A percentile compares a stretch with the other conserved stretches of the same genome.
phyloP scores from a whole-genome alignment of 2,888 invertebrate species.

The Luffia ferchaultella region DNA sequence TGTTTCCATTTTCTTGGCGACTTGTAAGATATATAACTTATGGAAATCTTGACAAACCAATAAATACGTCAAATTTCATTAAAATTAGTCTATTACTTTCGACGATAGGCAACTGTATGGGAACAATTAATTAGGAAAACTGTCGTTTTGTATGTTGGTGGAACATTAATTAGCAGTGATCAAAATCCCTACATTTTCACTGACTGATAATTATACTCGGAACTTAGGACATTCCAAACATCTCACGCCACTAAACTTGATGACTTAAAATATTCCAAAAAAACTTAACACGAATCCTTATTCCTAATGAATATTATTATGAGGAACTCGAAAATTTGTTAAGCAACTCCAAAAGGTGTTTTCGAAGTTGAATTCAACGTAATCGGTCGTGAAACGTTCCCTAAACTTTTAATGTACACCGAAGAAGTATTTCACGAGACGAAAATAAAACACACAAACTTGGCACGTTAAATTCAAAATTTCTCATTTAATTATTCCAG shows the following conservation, averaged over 20 bases:
- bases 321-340: background rate
- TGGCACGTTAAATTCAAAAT: constrained; percentile 64
- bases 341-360: background rate
- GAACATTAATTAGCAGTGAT: too few relatives aligned
- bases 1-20: too few relatives aligned
- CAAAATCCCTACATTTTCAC: background rate
- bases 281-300: background rate
- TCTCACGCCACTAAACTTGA: background rate
- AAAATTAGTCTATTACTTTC: too few relatives aligned
- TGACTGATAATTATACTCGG: background rate
- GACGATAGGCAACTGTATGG: too few relatives aligned
- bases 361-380: background rate
- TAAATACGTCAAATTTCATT: too few relatives aligned
- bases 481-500: constrained; percentile 1
- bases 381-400: background rate
- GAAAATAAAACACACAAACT: constrained; percentile 41
- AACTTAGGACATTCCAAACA: background rate
- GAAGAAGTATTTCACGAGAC: background rate
- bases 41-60: too few relatives aligned
- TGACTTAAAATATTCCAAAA: background rate
- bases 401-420: background rate
- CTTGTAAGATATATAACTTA: too few relatives aligned
- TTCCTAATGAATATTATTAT: background rate
- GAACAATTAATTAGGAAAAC: too few relatives aligned
- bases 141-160: too few relatives aligned